Conservation (phyloP, 2,888 invertebrate genomes). For the Eilema sororculum region DNA sequence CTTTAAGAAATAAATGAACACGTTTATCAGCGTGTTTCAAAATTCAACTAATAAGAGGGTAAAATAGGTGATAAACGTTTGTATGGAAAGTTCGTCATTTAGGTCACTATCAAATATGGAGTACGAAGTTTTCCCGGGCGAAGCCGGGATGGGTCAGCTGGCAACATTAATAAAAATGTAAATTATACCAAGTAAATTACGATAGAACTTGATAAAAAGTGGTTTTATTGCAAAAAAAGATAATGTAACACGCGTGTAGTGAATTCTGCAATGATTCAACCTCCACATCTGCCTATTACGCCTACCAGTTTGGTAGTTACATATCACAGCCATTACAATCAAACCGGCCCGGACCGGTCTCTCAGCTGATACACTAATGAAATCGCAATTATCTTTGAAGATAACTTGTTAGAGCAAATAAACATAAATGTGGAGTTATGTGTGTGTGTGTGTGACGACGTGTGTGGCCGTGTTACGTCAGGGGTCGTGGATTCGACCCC, state of each 20-base stretch:
- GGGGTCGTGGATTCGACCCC: too few species aligned
- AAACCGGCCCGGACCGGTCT: constrained; percentile 34
- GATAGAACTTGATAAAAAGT: too few species aligned
- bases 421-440: neutral
- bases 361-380: constrained; percentile 43
- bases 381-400: constrained; percentile 41
- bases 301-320: constrained; percentile 39
- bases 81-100: too few species aligned
- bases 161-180: too few species aligned
- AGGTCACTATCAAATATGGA: too few species aligned
- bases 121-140: too few species aligned
- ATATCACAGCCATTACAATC: constrained; percentile 45
- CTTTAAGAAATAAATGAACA: too few species aligned
- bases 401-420: constrained; percentile 15
- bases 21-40: too few species aligned
- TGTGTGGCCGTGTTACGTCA: neutral
- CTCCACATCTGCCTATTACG: constrained; percentile 25
- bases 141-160: too few species aligned
- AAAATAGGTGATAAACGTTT: too few species aligned
- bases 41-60: too few species aligned
- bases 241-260: neutral
- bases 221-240: neutral
- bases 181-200: too few species aligned
- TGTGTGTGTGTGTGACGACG: neutral
- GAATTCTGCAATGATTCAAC: constrained; percentile 8